Evolutionary conservation across 2,888 invertebrate species (phyloP), one percentile per base, ranked within the genome.

Genomic region (Xestia ashworthii): DNA sequence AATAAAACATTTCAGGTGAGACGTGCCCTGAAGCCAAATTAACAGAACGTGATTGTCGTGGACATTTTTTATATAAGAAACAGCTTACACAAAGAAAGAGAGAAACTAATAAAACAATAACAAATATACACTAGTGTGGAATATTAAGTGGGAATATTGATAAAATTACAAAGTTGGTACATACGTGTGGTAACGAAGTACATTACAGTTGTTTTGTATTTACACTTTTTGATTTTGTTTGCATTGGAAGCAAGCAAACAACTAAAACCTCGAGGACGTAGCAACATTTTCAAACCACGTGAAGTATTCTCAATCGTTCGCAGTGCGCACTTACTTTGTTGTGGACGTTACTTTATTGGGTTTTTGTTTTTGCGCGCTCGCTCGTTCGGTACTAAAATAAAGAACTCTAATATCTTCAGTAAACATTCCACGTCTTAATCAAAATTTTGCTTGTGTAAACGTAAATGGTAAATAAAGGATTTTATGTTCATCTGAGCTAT

Each of bases 1-100:
- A 88, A 89, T 89, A 88, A 88, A 88, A 81, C 87, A 88, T 89
- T 89, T 89, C 89, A 89, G 88, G 88, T 89, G 78, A 78, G 66
- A 85, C 89, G 88, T 88, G 88, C 77, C 22, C 76, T 71, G 88
- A 85, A 89, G 67, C 71, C 53, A 85, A 89, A 88, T 88, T 82
- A 82, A 76, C 71, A 25, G 76, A 80, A 85, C 85, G 83, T 89
- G 86, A 88, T 84, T 86, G 82, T 75, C 68, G 69, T 68, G 60
- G 78, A 68, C 55, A 82, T 58, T 78, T 82, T 82, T 81, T 87
- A 76, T 79, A 68, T 70, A 62, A 68, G 58, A 75, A 79, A 78
- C 71, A 78, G 62, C 80, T 82, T 76, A 78, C 72, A 86, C 72
- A 80, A 77, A 75, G 68, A 78, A 38, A 66, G n/a, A 60, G 50